phyloP scores from a whole-genome alignment of 37 sponge, comb jelly and placozoan species.

The Geodia barretti region DNA sequence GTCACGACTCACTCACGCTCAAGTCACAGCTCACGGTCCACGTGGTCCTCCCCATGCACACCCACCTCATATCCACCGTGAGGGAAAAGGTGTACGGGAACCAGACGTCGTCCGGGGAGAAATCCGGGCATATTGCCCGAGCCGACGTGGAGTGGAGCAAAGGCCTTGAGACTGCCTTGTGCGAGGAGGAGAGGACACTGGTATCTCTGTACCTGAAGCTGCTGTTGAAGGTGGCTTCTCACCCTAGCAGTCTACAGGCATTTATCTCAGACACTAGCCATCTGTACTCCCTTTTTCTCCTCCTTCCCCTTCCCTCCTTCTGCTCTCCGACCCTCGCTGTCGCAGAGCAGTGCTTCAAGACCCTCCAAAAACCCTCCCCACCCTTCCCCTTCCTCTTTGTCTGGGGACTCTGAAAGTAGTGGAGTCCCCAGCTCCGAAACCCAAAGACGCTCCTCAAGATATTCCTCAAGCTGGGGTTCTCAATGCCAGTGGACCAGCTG shows the following conservation, averaged over 20 bases:
- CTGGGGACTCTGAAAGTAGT: no score
- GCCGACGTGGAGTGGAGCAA: background rate
- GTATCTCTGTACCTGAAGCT: slow-evolving; percentile 50
- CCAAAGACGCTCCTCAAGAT: slow-evolving; percentile 24
- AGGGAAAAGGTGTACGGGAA: slow-evolving; percentile 26
- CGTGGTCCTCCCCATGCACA: slow-evolving; percentile 45
- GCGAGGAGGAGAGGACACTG: slow-evolving; percentile 27
- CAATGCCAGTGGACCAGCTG: slow-evolving; percentile 11
- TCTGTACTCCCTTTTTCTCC: slow-evolving; percentile 54
- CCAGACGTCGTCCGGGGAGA: background rate
- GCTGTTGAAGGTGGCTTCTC: slow-evolving; percentile 34
- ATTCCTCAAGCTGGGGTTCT: slow-evolving; percentile 44
- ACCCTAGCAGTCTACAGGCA: slow-evolving; percentile 17
- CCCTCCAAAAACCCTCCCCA: slow-evolving; percentile 1
- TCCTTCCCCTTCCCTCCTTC: slow-evolving; percentile 32
- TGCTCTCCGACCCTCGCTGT: slow-evolving; percentile 35
- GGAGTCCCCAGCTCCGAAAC: background rate
- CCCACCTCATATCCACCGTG: slow-evolving; percentile 21
- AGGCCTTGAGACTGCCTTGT: background rate
- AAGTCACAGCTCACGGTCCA: slow-evolving; percentile 46
- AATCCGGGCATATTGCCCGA: background rate
- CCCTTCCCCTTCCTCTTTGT: background rate
- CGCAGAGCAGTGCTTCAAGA: slow-evolving; percentile 30
- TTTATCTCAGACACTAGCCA: slow-evolving; percentile 15
- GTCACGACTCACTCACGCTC: slow-evolving; percentile 43